Conservation (phyloP, 2,888 invertebrate species). For the Stenurella melanura region DNA sequence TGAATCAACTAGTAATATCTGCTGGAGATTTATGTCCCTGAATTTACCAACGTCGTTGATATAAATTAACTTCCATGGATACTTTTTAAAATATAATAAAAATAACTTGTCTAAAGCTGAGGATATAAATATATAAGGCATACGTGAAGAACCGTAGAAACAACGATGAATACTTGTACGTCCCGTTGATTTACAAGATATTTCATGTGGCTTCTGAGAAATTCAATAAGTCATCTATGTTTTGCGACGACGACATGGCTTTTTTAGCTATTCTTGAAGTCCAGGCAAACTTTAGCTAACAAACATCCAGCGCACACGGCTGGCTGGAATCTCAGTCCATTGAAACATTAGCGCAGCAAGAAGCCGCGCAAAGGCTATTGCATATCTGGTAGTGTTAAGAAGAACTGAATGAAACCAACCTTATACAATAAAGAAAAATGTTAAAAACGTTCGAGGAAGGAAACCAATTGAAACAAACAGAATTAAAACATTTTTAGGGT, state of each 20-base stretch:
- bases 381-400: neutral
- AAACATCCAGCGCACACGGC: constrained; percentile 13
- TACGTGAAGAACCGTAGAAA: constrained; percentile 42
- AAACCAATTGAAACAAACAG: too few relatives aligned
- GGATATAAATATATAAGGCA: constrained; percentile 44
- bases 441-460: too few relatives aligned
- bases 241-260: constrained; percentile 24
- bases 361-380: neutral
- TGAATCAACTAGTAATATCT: neutral
- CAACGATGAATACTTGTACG: constrained; percentile 41
- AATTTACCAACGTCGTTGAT: neutral
- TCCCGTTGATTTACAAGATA: constrained; percentile 45
- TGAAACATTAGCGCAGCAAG: constrained; percentile 2
- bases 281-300: constrained; percentile 5
- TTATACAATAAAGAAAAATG: neutral
- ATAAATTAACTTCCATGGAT: constrained; percentile 33
- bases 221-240: constrained; percentile 35
- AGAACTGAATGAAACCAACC: neutral
- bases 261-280: constrained; percentile 17
- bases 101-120: constrained; percentile 17
- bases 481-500: too few relatives aligned
- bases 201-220: constrained; percentile 44
- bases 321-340: constrained; percentile 12
- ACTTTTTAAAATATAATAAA: constrained; percentile 37
- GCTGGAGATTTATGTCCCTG: neutral